Base-by-base conservation (phyloP, 2,888 invertebrate species). In the Aporophyla lueneburgensis region DNA sequence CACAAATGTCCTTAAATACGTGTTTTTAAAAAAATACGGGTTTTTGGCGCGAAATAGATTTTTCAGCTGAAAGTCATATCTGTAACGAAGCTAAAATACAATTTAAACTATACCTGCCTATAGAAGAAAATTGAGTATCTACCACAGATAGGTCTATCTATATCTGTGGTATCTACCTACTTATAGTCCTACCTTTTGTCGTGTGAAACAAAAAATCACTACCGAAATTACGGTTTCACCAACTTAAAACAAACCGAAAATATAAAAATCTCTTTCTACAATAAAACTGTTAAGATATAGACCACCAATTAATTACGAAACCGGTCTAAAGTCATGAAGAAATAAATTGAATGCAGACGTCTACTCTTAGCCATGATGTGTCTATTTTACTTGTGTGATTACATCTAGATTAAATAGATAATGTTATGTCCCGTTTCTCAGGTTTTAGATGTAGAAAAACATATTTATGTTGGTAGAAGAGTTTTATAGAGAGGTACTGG, bases 281-380 rank as follows among this genome's bases (percentile, higher is more conserved):
- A 71, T 33, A 56, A 67, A 78, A 43, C 73, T 58, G 33, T n/a
- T 33, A 61, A 62, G 58, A 33, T 24, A 24, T 10, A 33, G 54
- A 54, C 67, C 46, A 58, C 27, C 63, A 62, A 73, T 65, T 79
- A 58, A 79, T 68, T 59, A 68, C 56, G 14, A n/a, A 54, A 49
- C 73, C 67, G 27, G 80, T 69, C 10, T 63, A 19, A 56, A 24
- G 16, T 51, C 74, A 74, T 74, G 27, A 80, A 80, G 33, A 33
- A 80, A 78, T 78, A 53, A 68, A 80, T 19, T 80, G 65, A 59
- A 74, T 27, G 33, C 53, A 72, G 56, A 70, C 61, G 70, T 65
- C 58, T 40, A 4, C n/a, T 65, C 33, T 58, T 10, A 14, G 24
- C 51, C 24, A 46, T 62, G 65, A 53, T 43, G 24, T 59, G 66